phyloP scores from a whole-genome alignment of 2,113 vertebrate species.

The Campylomormyrus tamandua region DNA sequence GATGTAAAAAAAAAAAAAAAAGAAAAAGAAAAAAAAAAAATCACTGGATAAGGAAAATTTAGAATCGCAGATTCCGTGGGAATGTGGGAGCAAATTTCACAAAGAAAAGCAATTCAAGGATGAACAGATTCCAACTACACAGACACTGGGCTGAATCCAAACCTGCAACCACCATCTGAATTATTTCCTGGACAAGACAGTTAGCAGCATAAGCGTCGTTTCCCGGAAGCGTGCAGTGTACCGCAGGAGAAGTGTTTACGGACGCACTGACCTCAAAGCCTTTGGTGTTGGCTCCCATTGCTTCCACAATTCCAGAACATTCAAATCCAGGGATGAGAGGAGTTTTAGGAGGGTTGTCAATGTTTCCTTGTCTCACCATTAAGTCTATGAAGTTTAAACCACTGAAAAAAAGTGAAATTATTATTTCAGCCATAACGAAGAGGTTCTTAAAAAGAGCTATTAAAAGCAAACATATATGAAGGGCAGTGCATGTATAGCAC shows the following conservation, averaged over 20 bases:
- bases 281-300: slow-evolving; percentile 77
- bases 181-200: background rate
- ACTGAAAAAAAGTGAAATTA: slow-evolving; percentile 56
- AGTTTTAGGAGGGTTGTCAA: slow-evolving; percentile 91
- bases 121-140: background rate
- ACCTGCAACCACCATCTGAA: background rate
- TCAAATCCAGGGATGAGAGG: slow-evolving; percentile 93
- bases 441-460: background rate
- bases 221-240: background rate
- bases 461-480: background rate
- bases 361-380: slow-evolving; percentile 95
- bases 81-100: background rate
- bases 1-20: background rate
- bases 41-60: background rate
- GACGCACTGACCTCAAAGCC: slow-evolving; percentile 80
- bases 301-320: slow-evolving; percentile 91
- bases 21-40: background rate
- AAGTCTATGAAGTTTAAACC: slow-evolving; percentile 95
- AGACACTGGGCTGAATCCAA: background rate
- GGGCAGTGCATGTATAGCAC: background rate
- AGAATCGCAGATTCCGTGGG: background rate
- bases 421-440: background rate
- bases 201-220: background rate
- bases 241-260: background rate
- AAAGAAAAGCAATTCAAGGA: background rate